Evolutionary conservation across 2,113 vertebrate species (phyloP).

Genomic region (Camelus bactrianus): DNA sequence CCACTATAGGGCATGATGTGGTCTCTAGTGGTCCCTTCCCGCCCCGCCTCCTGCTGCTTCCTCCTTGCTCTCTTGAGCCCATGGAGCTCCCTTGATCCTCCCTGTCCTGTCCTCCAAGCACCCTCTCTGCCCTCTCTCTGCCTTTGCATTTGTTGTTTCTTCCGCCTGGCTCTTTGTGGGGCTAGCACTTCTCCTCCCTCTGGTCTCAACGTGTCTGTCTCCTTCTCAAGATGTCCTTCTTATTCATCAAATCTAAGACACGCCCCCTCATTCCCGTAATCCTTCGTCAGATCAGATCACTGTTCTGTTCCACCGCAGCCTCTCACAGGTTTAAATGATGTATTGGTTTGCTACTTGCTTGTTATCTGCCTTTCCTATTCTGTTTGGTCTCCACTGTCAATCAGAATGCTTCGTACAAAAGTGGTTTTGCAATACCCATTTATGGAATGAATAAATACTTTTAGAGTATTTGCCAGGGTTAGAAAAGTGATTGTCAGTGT

Average conservation of each 20-base stretch:
- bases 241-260: background rate
- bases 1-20: too few relatives aligned
- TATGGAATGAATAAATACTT: constrained; percentile 14
- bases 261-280: background rate
- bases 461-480: constrained; percentile 13
- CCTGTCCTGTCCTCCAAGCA: background rate
- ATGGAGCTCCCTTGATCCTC: background rate
- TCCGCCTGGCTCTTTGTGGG: background rate
- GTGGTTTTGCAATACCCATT: background rate
- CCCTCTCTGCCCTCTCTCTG: background rate
- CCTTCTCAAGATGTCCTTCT: background rate
- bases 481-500: background rate
- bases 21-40: background rate
- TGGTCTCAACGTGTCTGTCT: background rate
- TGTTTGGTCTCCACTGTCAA: background rate
- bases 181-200: background rate
- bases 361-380: background rate
- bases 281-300: background rate
- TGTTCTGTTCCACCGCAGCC: background rate
- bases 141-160: background rate
- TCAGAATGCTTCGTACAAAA: background rate
- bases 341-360: background rate
- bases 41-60: background rate
- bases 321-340: background rate
- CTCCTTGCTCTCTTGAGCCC: background rate